Base-by-base conservation (phyloP, 2,113 vertebrate species). In the Copsychus sechellarum region DNA sequence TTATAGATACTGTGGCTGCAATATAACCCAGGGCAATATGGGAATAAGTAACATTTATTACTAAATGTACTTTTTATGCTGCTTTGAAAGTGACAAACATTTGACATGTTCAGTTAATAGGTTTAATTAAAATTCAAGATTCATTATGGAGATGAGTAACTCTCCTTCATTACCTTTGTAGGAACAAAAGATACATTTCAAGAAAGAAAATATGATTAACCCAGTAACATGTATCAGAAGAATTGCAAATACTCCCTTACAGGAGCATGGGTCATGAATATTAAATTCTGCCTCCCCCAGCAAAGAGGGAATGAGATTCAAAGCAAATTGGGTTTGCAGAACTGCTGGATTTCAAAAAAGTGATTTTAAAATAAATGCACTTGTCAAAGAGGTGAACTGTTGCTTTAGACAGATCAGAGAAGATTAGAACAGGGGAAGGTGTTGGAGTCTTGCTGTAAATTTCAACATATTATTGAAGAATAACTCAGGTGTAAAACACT, bases 61-160 rank as follows among this genome's bases (percentile, higher is more conserved):
- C 45, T 71, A 90, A 93, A 48, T 76, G 69, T 81, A 60, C 76
- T 88, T 95, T 90, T 92, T 78, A 67, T 69, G 42, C 83, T 85
- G 64, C 95, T 95, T 92, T 92, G 62, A 76, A 91, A 93, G 64
- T 86, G 70, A 92, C 83, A 96, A 96, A 96, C 56, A 91, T 95
- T 88, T 93, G 94, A 92, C 81, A 85, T 34, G 67, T 92, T 94
- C 92, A 65, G 81, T 80, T 96, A 96, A 95, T 95, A 94, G 74
- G 40, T 74, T 95, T 96, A 96, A 96, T 97, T 97, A 95, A 97
- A 96, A 95, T 94, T 92, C 92, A 87, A 78, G 91, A 89, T 97
- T 95, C 88, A 88, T 95, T 96, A 85, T 89, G 70, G 88, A 95
- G 92, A 92, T 92, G 90, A 95, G 73, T 94, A 96, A 92, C 50